Percentiles rank a stretch among this genome's conserved stretches.
Conservation (phyloP, 2,113 vertebrate species). For the Strix aluco region DNA sequence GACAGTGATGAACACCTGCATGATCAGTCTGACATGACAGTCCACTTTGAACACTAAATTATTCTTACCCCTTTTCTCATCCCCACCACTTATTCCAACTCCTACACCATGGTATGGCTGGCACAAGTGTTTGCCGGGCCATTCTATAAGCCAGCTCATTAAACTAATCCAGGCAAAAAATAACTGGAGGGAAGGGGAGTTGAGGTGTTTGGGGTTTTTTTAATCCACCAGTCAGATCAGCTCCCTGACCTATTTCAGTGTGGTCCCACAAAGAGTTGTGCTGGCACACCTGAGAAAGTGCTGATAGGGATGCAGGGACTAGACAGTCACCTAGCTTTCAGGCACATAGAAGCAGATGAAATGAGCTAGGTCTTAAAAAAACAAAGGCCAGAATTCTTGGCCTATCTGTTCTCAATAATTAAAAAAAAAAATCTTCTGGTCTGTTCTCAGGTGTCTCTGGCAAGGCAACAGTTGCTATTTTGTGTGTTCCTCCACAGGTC, state of each 20-base stretch:
- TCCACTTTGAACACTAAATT: conserved; percentile 5
- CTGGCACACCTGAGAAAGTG: not conserved
- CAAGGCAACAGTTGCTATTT: not conserved
- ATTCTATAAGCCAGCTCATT: not conserved
- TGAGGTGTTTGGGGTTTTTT: not conserved
- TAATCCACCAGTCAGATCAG: not conserved
- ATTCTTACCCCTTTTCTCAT: conserved; percentile 47
- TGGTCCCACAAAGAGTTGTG: not conserved
- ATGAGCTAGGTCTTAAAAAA: not conserved
- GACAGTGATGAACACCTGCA: not conserved
- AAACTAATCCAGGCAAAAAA: conserved; percentile 28
- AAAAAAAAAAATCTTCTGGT: not conserved
- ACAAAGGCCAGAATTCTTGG: not conserved
- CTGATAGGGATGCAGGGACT: not conserved
- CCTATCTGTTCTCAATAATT: not conserved
- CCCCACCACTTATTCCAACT: not conserved
- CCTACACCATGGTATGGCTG: not conserved
- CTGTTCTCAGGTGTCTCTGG: not conserved
- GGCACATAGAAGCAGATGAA: not conserved
- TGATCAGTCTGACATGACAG: conserved; percentile 7
- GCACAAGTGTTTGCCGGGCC: not conserved
- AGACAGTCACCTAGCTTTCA: not conserved
- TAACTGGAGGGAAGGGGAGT: not conserved
- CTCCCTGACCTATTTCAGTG: not conserved
- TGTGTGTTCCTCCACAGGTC: not conserved